Base-by-base conservation (phyloP, 2,888 invertebrate species). In the Pharmacophagus antenor region DNA sequence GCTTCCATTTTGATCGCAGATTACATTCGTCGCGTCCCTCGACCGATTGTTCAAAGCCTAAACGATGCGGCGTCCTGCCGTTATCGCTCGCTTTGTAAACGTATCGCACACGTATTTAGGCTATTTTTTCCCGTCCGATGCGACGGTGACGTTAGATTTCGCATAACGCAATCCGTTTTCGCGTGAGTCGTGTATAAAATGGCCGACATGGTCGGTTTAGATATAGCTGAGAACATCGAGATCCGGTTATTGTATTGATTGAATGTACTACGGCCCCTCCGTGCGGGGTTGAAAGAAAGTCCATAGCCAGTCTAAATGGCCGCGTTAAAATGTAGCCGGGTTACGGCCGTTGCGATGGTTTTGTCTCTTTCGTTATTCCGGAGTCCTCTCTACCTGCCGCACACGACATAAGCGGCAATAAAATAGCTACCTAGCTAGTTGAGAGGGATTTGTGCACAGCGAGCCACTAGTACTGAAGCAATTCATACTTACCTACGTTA, bases 1-100 rank as follows among this genome's bases (percentile, higher is more conserved):
- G 85, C 85, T 84, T 84, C 89, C 90, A 90, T 90, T 90, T 90
- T 90, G 89, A 89, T 90, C 82, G 85, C 85, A 86, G 89, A 88
- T 88, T 89, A 88, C 82, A 72, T 76, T 71, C 74, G 78, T 79
- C 82, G 84, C 84, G 82, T 84, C 82, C 83, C 84, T 69, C 68
- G 61, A 53, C 61, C 71, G 75, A 73, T 73, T 76, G 77, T 78
- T 83, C 84, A 88, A 88, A 90, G 80, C 89, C 89, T 89, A 84
- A 82, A 78, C 80, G 76, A 74, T 73, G 74, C 74, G 73, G 73
- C 79, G 84, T 77, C 80, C 78, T 73, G 74, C 73, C 74, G 74
- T 79, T 80, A 76, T 73, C 70, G 73, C 76, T 73, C 72, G 72
- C 73, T 80, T 77, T 72, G 82, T 80, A 76, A 76, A 85, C 80